phyloP scores from a whole-genome alignment of 2,797 vertebrate species.

The Syndactyla subalaris region DNA sequence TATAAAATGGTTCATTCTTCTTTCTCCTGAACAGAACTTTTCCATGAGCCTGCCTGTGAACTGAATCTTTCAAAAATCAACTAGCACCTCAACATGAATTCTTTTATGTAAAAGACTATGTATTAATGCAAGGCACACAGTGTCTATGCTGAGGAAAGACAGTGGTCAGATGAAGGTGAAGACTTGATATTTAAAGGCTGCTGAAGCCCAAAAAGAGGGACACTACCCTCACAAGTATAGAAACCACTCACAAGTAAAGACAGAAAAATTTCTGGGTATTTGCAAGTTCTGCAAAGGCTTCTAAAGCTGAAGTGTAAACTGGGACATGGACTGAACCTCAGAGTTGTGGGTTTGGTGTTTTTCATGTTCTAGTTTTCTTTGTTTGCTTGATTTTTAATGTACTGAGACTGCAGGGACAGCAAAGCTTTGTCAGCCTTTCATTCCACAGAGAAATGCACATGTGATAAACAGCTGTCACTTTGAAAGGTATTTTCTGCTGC shows the following conservation, averaged over 20 bases:
- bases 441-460: background rate
- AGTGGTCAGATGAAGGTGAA: background rate
- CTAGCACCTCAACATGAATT: background rate
- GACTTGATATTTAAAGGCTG: background rate
- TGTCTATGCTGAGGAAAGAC: background rate
- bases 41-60: background rate
- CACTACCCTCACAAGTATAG: background rate
- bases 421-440: background rate
- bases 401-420: background rate
- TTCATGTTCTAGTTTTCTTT: background rate
- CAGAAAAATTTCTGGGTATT: background rate
- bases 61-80: background rate
- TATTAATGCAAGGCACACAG: background rate
- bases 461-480: background rate
- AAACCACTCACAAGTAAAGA: background rate
- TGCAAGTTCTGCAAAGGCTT: background rate
- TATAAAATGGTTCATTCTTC: background rate
- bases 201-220: background rate
- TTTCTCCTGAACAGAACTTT: background rate
- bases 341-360: background rate
- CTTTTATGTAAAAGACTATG: background rate
- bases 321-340: background rate
- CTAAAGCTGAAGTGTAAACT: background rate
- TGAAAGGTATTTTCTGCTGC: background rate
- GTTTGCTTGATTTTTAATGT: background rate